Percentiles rank a stretch among this genome's conserved stretches.
Conservation (phyloP, 2,113 vertebrate genomes). For the Trichomycterus rosablanca region DNA sequence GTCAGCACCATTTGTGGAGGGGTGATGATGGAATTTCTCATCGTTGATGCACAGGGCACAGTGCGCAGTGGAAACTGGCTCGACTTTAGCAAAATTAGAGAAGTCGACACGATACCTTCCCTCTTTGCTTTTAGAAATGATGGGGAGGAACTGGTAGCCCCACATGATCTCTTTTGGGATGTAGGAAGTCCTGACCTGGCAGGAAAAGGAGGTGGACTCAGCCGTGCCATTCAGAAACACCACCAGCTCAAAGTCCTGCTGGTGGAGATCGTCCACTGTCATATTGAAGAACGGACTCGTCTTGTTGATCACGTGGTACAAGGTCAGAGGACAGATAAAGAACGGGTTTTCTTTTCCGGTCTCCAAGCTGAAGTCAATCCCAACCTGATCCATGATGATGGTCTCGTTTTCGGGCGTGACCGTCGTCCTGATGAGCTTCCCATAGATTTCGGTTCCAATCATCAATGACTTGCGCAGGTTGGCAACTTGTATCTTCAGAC, state of each 20-base stretch:
- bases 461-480: slow-evolving; percentile 91
- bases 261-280: slow-evolving; percentile 81
- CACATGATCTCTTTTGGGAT: slow-evolving; percentile 90
- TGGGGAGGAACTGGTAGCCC: slow-evolving; percentile 88
- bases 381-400: slow-evolving; percentile 90
- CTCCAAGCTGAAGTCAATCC: slow-evolving; percentile 84
- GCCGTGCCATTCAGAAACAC: slow-evolving; percentile 91
- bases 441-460: slow-evolving; percentile 89
- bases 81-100: slow-evolving; percentile 88
- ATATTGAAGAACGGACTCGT: slow-evolving; percentile 89
- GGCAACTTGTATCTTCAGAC: slow-evolving; percentile 84
- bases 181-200: slow-evolving; percentile 90
- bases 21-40: slow-evolving; percentile 72
- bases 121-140: slow-evolving; percentile 88
- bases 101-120: slow-evolving; percentile 92
- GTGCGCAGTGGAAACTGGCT: slow-evolving; percentile 83
- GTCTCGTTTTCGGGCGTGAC: slow-evolving; percentile 84
- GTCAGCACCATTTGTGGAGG: slow-evolving; percentile 70
- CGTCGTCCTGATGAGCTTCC: slow-evolving; percentile 85
- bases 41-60: slow-evolving; percentile 88
- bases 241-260: slow-evolving; percentile 89
- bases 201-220: slow-evolving; percentile 86
- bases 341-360: slow-evolving; percentile 93
- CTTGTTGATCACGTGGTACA: slow-evolving; percentile 86
- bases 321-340: slow-evolving; percentile 87